Conservation (phyloP, 1,140 invertebrate species). For the Dufourea novaeangliae region DNA sequence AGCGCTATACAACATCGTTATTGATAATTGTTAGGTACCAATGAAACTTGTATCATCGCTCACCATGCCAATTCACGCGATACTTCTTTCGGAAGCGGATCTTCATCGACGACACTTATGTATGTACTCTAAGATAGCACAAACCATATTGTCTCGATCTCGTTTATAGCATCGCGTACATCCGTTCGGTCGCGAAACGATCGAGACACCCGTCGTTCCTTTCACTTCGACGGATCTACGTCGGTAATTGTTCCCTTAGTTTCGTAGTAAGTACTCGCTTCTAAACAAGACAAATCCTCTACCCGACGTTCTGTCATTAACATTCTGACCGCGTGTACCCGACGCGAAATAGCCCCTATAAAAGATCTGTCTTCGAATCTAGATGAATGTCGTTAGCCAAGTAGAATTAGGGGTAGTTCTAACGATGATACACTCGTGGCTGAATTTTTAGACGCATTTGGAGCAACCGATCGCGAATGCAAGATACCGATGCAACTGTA, state of each 20-base stretch:
- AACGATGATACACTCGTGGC: conserved; percentile 42
- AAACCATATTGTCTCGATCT: too few species aligned
- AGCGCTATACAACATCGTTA: conserved; percentile 50
- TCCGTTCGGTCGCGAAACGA: not conserved
- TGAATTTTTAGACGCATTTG: conserved; percentile 43
- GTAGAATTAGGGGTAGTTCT: conserved; percentile 44
- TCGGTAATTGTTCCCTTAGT: conserved; percentile 35
- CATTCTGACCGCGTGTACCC: conserved; percentile 21
- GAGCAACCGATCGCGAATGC: too few species aligned
- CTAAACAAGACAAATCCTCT: not conserved
- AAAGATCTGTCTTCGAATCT: conserved; percentile 43
- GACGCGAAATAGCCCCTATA: conserved; percentile 39
- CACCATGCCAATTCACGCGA: conserved; percentile 24
- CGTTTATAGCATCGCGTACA: too few species aligned
- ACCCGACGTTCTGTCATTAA: not conserved
- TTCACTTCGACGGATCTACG: not conserved
- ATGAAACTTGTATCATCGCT: not conserved
- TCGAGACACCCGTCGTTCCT: conserved; percentile 4
- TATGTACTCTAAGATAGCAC: too few species aligned
- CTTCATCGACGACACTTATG: conserved; percentile 24
- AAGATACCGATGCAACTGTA: conserved; percentile 44
- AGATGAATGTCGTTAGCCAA: conserved; percentile 48
- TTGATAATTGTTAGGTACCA: conserved; percentile 43
- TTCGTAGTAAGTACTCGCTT: conserved; percentile 22
- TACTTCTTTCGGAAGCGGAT: not conserved